These are phyloP conservation scores for Carlito syrichta DNA, from an alignment of 2,113 vertebrate species.

Conservation along the genomic window DNA sequence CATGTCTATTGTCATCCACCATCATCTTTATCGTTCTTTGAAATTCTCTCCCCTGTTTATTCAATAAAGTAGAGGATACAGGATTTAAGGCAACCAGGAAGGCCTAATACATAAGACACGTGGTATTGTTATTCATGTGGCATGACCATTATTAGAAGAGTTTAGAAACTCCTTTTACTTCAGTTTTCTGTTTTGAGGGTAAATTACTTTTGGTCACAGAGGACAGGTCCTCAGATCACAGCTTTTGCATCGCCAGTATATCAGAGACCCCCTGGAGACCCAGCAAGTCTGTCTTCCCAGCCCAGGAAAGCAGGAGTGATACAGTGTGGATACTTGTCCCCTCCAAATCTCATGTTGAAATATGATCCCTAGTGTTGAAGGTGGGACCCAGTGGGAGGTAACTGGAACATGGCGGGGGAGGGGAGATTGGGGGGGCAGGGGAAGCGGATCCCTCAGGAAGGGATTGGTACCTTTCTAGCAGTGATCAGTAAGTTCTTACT, in stretches of 20 bases:
- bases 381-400: too few relatives aligned
- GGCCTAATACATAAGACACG: background rate
- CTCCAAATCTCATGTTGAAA: too few relatives aligned
- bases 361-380: too few relatives aligned
- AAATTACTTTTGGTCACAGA: background rate
- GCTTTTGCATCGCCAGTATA: accelerated
- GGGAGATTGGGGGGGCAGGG: too few relatives aligned
- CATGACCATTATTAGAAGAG: background rate
- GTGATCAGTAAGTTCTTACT: too few relatives aligned
- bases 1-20: background rate
- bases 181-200: background rate
- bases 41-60: background rate
- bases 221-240: background rate
- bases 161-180: background rate
- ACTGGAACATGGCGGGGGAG: too few relatives aligned
- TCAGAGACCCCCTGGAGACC: background rate
- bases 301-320: background rate
- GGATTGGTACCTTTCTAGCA: too few relatives aligned
- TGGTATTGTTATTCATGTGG: background rate
- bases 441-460: too few relatives aligned
- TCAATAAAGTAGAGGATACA: background rate
- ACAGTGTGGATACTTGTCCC: too few relatives aligned
- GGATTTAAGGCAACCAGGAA: background rate
- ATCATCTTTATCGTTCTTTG: background rate
- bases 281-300: too few relatives aligned